phyloP scores from a whole-genome alignment of 2,888 invertebrate species.

The Machimus atricapillus region DNA sequence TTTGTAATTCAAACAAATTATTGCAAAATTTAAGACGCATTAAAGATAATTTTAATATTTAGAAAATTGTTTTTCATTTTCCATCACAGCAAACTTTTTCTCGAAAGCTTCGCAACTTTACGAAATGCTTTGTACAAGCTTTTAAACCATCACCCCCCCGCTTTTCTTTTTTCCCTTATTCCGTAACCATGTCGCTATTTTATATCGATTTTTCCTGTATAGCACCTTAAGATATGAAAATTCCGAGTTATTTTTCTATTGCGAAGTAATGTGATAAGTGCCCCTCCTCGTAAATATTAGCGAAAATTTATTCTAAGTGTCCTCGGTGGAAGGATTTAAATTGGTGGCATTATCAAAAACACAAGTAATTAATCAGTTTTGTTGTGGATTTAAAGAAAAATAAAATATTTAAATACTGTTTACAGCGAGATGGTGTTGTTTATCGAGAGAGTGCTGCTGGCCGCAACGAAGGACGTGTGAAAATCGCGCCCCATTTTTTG shows the following conservation, averaged over 20 bases:
- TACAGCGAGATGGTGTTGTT: conserved; percentile 11
- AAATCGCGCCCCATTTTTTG: neutral
- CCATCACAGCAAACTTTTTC: neutral
- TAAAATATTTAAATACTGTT: neutral
- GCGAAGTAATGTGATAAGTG: neutral
- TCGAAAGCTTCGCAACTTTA: neutral
- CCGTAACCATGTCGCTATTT: neutral
- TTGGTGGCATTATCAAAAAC: neutral
- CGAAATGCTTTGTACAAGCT: neutral
- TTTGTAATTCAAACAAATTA: no score
- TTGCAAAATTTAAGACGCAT: neutral
- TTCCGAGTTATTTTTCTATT: neutral
- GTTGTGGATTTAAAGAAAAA: neutral
- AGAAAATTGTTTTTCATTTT: neutral
- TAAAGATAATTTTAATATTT: neutral
- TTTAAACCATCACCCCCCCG: neutral
- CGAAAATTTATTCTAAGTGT: neutral
- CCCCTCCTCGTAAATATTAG: neutral
- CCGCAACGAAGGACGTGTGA: neutral
- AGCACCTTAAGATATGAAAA: neutral
- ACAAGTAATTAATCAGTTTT: neutral
- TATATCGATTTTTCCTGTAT: conserved; percentile 18
- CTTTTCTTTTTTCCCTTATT: neutral
- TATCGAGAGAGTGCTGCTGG: neutral
- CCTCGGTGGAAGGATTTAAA: neutral